A percentile compares a stretch with the other conserved stretches of the same genome.
These are phyloP conservation scores for Labia minor DNA, from an alignment of 2,888 invertebrate genomes.

Conservation along the genomic window DNA sequence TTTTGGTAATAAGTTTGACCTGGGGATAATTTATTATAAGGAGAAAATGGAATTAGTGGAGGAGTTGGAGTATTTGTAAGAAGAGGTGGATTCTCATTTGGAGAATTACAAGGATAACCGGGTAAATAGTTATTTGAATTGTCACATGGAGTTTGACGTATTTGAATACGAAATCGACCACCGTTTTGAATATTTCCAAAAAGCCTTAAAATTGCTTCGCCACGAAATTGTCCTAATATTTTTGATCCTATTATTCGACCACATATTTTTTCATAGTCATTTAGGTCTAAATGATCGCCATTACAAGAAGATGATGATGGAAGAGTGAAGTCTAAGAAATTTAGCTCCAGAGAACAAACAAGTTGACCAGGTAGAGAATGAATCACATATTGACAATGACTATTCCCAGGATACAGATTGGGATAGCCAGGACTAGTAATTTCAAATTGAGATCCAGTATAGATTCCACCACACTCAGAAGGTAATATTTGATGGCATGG, in stretches of 20 bases:
- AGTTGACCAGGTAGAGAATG: constrained; percentile 40
- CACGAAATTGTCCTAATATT: constrained; percentile 39
- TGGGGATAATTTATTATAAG: constrained; percentile 13
- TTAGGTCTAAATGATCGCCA: constrained; percentile 43
- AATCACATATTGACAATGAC: constrained; percentile 41
- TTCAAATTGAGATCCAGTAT: constrained; percentile 39
- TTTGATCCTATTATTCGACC: constrained; percentile 40
- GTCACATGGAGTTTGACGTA: constrained; percentile 40
- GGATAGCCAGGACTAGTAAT: constrained; percentile 46
- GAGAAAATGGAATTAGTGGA: not conserved
- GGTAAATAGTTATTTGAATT: constrained; percentile 19
- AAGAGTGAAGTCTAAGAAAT: constrained; percentile 45
- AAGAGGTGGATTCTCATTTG: constrained; percentile 13
- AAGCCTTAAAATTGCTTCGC: constrained; percentile 40
- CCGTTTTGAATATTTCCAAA: constrained; percentile 32
- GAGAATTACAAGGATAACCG: constrained; percentile 22
- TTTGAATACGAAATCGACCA: constrained; percentile 42
- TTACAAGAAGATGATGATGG: constrained; percentile 40
- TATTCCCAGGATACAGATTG: constrained; percentile 36
- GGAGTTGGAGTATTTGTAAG: constrained; percentile 8
- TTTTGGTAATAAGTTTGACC: constrained; percentile 19
- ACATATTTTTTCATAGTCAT: constrained; percentile 40
- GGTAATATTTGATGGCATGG: not conserved
- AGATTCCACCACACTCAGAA: constrained; percentile 37
- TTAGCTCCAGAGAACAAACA: constrained; percentile 42